Percentiles rank a stretch among this genome's conserved stretches.
Evolutionary conservation across 1,140 invertebrate species (phyloP).

Genomic region (Pseudomyrmex flavicornis): DNA sequence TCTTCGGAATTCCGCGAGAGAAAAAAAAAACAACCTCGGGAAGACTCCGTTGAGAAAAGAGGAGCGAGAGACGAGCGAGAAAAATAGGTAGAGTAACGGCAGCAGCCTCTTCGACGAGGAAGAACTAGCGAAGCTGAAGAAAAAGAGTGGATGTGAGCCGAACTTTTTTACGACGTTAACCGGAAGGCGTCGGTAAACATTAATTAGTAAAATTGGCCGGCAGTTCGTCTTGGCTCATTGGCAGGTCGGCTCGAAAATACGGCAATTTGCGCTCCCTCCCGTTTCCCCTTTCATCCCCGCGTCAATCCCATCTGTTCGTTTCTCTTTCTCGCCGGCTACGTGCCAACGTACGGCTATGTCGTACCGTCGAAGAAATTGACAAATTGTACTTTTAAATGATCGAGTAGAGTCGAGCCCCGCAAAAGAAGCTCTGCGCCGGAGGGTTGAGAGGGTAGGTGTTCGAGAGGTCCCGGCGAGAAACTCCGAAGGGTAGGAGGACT

Average conservation of each 20-base stretch:
- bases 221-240: slow-evolving; percentile 69
- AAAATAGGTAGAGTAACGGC: neutral
- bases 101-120: slow-evolving; percentile 1
- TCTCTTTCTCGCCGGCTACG: slow-evolving; percentile 29
- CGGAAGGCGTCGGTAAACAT: slow-evolving; percentile 52
- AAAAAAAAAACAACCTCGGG: slow-evolving; percentile 21
- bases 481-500: slow-evolving; percentile 56
- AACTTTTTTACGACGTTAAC: slow-evolving; percentile 20
- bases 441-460: slow-evolving; percentile 30
- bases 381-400: slow-evolving; percentile 77
- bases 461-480: slow-evolving; percentile 35
- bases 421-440: slow-evolving; percentile 46
- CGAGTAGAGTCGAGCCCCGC: slow-evolving; percentile 38
- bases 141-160: slow-evolving; percentile 14
- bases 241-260: slow-evolving; percentile 67
- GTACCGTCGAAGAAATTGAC: slow-evolving; percentile 72
- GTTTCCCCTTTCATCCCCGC: neutral
- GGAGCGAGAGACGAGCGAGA: neutral
- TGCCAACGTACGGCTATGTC: slow-evolving; percentile 56
- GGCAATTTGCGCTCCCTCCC: slow-evolving; percentile 59
- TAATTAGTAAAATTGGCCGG: slow-evolving; percentile 72
- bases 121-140: slow-evolving; percentile 12
- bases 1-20: slow-evolving; percentile 32
- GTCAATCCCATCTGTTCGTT: neutral
- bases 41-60: neutral